These are phyloP conservation scores for Ophiothrix spiculata DNA, from an alignment of 35 echinoderm and acorn worm species.

Conservation along the genomic window DNA sequence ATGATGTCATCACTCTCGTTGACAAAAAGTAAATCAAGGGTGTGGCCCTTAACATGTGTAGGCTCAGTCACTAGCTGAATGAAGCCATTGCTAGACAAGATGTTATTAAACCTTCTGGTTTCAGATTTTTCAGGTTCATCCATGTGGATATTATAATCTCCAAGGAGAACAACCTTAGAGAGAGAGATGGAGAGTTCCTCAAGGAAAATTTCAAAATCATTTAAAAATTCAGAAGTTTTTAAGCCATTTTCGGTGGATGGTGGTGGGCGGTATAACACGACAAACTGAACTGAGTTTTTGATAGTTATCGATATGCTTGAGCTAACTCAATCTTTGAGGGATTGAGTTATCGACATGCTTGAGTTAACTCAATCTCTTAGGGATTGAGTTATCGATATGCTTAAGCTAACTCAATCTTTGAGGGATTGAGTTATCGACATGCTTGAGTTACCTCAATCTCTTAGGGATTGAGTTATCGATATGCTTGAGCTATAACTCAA, in stretches of 20 bases:
- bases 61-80: background rate
- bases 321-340: too few species aligned
- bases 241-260: background rate
- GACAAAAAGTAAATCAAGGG: background rate
- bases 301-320: too few species aligned
- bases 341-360: too few species aligned
- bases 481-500: too few species aligned
- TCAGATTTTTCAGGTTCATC: background rate
- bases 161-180: background rate
- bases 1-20: background rate
- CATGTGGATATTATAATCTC: background rate
- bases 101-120: background rate
- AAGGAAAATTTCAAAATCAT: background rate
- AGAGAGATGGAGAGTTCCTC: background rate
- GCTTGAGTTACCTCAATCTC: too few species aligned
- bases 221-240: background rate
- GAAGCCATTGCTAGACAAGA: background rate
- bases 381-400: too few species aligned
- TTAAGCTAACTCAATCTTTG: too few species aligned
- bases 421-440: too few species aligned
- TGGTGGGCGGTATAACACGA: slow-evolving; percentile 3
- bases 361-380: too few species aligned
- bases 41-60: background rate
- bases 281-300: too few species aligned
- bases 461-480: too few species aligned